Percentiles rank a stretch among this genome's conserved stretches.
phyloP scores from a whole-genome alignment of 2,797 vertebrate genomes.

The Xiphorhynchus erythropygius region DNA sequence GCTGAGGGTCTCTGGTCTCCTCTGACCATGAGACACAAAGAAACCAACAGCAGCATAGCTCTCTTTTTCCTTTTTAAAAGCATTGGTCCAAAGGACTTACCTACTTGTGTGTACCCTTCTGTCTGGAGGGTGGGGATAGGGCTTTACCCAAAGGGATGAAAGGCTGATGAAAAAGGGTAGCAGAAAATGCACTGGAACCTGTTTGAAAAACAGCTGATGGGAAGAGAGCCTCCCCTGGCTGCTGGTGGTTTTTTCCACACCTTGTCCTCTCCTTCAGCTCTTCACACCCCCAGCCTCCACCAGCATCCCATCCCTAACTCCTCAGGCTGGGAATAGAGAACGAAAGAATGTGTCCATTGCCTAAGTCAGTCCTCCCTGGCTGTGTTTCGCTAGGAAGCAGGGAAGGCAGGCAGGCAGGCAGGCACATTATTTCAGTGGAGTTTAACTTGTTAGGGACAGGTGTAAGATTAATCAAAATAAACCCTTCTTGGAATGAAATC shows the following conservation, averaged over 20 bases:
- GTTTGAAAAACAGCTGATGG: neutral
- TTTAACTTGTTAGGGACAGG: constrained; percentile 5
- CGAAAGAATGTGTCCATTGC: neutral
- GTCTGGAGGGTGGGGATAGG: neutral
- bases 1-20: neutral
- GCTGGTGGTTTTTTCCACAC: neutral
- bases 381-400: neutral
- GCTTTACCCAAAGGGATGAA: neutral
- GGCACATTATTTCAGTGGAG: neutral
- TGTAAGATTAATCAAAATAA: constrained; percentile 17
- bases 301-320: neutral
- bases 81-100: neutral
- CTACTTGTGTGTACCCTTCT: neutral
- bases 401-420: neutral
- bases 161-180: neutral
- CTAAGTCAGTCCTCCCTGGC: neutral
- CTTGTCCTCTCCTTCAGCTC: neutral
- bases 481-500: neutral
- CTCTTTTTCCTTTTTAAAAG: neutral
- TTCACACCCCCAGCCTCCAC: neutral
- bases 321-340: neutral
- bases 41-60: neutral
- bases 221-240: neutral
- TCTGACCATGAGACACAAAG: fast-evolving
- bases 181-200: neutral